Conservation (phyloP, 2,113 vertebrate species). For the Oncorhynchus gorbuscha region DNA sequence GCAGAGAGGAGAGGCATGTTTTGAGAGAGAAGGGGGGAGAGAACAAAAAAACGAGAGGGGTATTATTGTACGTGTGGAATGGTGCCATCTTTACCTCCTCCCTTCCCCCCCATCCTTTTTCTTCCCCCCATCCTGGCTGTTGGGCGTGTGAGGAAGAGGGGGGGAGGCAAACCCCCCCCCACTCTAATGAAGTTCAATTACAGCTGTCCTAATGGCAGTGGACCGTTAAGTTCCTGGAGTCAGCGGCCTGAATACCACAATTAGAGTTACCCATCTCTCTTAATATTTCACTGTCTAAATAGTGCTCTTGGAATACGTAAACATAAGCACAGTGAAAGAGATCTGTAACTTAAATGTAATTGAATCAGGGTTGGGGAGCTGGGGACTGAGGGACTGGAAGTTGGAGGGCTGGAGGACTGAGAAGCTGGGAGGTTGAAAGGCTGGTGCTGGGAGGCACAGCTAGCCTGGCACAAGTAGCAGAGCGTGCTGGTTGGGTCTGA, state of each 20-base stretch:
- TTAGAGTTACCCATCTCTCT: no score
- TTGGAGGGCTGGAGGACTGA: not conserved
- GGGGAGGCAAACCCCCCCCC: slow-evolving; percentile 13
- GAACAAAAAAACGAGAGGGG: not conserved
- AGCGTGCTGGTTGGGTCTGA: not conserved
- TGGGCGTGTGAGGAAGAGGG: not conserved
- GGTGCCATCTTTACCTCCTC: slow-evolving; percentile 13
- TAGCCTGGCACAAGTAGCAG: slow-evolving; percentile 1
- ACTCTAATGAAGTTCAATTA: slow-evolving; percentile 25
- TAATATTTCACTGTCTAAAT: no score
- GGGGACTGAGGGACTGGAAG: not conserved
- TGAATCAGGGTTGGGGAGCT: no score
- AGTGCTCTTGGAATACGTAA: not conserved
- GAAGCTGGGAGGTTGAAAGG: not conserved
- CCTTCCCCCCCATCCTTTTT: not conserved
- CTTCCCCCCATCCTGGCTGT: not conserved
- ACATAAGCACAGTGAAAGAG: not conserved
- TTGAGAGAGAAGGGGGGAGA: not conserved
- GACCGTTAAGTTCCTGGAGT: slow-evolving; percentile 18
- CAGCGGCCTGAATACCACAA: not conserved
- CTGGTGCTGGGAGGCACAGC: not conserved
- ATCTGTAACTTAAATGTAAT: no score
- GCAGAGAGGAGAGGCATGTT: not conserved
- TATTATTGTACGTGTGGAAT: slow-evolving; percentile 29
- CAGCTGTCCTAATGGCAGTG: slow-evolving; percentile 24